These are phyloP conservation scores for Chelmon rostratus DNA, from an alignment of 2,797 vertebrate genomes.

Conservation along the genomic window DNA sequence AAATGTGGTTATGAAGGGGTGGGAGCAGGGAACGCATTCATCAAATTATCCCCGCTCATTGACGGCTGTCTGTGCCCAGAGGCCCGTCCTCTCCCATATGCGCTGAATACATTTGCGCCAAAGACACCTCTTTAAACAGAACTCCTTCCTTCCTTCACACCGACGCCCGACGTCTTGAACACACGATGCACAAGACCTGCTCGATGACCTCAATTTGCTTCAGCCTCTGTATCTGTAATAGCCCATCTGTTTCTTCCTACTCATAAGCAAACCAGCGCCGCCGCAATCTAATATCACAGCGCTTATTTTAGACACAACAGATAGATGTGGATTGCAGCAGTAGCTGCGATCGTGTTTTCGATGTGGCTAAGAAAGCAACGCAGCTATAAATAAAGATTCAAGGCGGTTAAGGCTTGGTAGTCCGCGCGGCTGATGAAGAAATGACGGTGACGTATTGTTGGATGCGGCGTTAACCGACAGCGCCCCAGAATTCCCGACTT, in stretches of 20 bases:
- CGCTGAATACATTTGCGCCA: constrained; percentile 47
- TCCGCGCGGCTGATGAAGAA: constrained; percentile 54
- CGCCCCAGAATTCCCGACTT: neutral
- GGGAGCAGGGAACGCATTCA: constrained; percentile 59
- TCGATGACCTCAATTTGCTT: constrained; percentile 79
- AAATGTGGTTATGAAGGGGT: constrained; percentile 63
- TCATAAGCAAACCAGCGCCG: constrained; percentile 54
- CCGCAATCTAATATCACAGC: constrained; percentile 60
- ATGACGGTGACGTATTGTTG: constrained; percentile 49
- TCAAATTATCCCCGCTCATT: constrained; percentile 73
- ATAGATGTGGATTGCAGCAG: constrained; percentile 59
- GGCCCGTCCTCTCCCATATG: constrained; percentile 63
- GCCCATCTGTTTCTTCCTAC: constrained; percentile 74
- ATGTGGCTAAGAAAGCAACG: constrained; percentile 36
- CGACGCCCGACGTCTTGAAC: constrained; percentile 27
- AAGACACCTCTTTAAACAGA: constrained; percentile 71
- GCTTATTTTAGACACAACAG: constrained; percentile 57
- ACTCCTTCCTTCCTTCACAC: constrained; percentile 50
- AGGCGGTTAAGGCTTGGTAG: constrained; percentile 38
- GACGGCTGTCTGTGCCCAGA: constrained; percentile 72
- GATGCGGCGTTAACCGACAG: neutral
- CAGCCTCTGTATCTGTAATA: constrained; percentile 74
- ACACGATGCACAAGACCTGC: constrained; percentile 68
- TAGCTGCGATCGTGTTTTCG: constrained; percentile 62
- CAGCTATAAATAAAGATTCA: constrained; percentile 66